These are phyloP conservation scores for Leguminivora glycinivorella DNA, from an alignment of 1,140 invertebrate genomes.

Conservation along the genomic window DNA sequence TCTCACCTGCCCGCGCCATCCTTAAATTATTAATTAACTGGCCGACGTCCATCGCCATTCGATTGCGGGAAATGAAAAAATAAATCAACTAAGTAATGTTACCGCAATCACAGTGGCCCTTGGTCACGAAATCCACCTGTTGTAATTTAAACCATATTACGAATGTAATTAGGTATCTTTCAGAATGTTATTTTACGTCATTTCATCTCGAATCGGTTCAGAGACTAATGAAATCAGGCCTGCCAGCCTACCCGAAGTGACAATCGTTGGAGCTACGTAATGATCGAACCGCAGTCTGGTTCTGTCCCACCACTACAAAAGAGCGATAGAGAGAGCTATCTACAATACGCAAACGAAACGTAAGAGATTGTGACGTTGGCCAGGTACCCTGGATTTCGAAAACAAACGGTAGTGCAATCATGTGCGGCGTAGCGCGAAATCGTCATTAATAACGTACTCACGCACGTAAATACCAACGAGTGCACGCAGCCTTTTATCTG, in stretches of 20 bases:
- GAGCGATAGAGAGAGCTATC: too few species aligned
- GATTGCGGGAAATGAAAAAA: conserved; percentile 65
- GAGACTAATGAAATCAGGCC: conserved; percentile 65
- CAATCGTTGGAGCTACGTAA: too few species aligned
- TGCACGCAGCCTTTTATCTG: conserved; percentile 2
- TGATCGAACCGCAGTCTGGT: too few species aligned
- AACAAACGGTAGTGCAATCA: conserved; percentile 57
- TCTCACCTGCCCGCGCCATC: conserved; percentile 36
- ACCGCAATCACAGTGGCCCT: background rate
- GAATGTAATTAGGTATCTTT: background rate
- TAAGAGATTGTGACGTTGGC: too few species aligned
- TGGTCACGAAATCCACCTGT: background rate
- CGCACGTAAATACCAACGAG: conserved; percentile 39
- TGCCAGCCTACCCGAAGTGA: too few species aligned
- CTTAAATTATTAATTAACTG: conserved; percentile 76
- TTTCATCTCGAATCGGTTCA: background rate
- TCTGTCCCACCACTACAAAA: too few species aligned
- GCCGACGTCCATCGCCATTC: conserved; percentile 55
- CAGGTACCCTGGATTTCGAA: conserved; percentile 50
- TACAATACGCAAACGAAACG: too few species aligned
- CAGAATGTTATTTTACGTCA: background rate
- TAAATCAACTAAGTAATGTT: conserved; percentile 46
- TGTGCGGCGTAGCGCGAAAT: conserved; percentile 54
- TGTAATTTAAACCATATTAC: background rate
- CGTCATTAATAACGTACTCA: conserved; percentile 60